These are phyloP conservation scores for Sebastes elongatus DNA, from an alignment of 2,797 vertebrate genomes.

Conservation along the genomic window DNA sequence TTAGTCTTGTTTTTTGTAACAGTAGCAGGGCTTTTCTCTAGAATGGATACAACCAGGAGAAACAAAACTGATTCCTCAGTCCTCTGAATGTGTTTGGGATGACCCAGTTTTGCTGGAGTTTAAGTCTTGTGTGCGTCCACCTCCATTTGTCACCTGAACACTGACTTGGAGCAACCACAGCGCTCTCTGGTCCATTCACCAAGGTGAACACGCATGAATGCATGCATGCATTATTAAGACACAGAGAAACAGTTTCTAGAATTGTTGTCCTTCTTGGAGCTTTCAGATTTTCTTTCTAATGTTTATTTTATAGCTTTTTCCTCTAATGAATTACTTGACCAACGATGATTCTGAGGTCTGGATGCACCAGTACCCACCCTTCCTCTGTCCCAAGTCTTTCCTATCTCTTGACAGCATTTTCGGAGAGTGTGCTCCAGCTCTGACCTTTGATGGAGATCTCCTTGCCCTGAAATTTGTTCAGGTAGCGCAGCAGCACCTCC, in stretches of 20 bases:
- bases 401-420: not conserved
- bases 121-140: not conserved
- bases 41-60: not conserved
- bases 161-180: not conserved
- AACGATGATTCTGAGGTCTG: not conserved
- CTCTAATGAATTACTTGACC: not conserved
- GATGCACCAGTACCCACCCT: not conserved
- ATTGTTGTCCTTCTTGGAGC: not conserved
- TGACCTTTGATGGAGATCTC: constrained; percentile 99
- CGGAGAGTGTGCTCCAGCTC: not conserved
- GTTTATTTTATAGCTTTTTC: not conserved
- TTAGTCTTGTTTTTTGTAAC: not conserved
- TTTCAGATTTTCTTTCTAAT: not conserved
- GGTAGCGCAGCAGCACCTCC: constrained; percentile 89
- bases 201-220: not conserved
- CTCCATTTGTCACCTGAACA: not conserved
- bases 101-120: not conserved
- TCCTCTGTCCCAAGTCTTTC: not conserved
- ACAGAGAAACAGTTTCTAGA: not conserved
- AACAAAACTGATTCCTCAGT: not conserved
- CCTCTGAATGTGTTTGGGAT: not conserved
- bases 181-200: constrained; percentile 6
- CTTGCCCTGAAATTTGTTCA: constrained; percentile 96
- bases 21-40: not conserved
- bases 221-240: not conserved